Percentiles rank a stretch among this genome's conserved stretches.
phyloP scores from a whole-genome alignment of 1,140 invertebrate species.

The Rhyzopertha dominica region DNA sequence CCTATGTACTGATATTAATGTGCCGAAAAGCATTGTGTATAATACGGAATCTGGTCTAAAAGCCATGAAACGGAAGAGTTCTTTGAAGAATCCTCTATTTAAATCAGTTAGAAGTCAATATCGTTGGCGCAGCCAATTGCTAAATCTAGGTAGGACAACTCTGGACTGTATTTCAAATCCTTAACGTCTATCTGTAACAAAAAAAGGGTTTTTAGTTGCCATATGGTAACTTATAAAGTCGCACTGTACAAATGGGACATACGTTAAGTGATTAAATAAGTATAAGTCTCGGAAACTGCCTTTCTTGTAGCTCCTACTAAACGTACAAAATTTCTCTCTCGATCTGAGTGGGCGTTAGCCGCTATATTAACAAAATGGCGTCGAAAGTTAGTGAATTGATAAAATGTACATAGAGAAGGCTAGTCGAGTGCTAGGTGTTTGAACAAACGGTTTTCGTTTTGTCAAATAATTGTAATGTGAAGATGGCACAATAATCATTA shows the following conservation, averaged over 20 bases:
- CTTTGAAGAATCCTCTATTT: too few relatives aligned
- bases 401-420: too few relatives aligned
- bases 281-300: background rate
- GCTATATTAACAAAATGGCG: constrained; percentile 7
- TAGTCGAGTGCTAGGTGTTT: too few relatives aligned
- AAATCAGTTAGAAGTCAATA: too few relatives aligned
- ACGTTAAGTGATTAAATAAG: too few relatives aligned
- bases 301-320: background rate
- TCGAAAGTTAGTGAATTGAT: constrained; percentile 6
- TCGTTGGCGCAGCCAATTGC: too few relatives aligned
- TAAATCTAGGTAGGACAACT: constrained; percentile 53
- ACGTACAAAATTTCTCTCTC: constrained; percentile 6
- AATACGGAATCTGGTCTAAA: constrained; percentile 55
- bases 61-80: constrained; percentile 42
- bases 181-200: constrained; percentile 53
- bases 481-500: too few relatives aligned
- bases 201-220: constrained; percentile 10
- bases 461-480: too few relatives aligned
- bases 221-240: background rate
- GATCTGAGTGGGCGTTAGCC: too few relatives aligned
- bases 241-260: constrained; percentile 8
- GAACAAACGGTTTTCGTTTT: too few relatives aligned
- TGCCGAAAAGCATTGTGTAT: constrained; percentile 51
- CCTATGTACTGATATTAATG: constrained; percentile 50
- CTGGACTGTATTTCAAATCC: constrained; percentile 56